phyloP scores from a whole-genome alignment of 1,140 invertebrate species.

The Aphis gossypii region DNA sequence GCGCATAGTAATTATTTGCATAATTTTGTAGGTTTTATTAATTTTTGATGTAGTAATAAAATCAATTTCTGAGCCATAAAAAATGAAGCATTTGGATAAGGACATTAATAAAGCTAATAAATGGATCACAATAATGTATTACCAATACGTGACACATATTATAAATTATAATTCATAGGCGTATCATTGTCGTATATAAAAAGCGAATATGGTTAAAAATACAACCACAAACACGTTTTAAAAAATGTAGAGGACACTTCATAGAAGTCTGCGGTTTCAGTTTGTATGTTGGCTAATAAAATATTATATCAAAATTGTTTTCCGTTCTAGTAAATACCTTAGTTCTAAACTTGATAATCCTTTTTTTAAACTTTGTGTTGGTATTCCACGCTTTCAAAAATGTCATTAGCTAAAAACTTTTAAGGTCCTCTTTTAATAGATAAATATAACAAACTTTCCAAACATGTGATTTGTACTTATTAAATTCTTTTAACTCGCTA shows the following conservation, averaged over 20 bases:
- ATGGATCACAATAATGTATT: neutral
- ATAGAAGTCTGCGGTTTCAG: neutral
- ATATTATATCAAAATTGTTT: neutral
- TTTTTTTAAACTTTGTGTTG: neutral
- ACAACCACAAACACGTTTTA: neutral
- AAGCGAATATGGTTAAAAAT: neutral
- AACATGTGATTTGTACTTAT: neutral
- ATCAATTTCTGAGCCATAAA: neutral
- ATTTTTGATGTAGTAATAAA: neutral
- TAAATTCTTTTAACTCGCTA: constrained; percentile 8
- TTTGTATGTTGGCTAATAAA: neutral
- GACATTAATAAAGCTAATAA: neutral
- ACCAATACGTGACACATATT: neutral
- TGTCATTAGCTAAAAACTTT: neutral
- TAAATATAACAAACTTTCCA: neutral
- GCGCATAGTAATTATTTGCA: neutral
- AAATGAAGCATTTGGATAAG: neutral
- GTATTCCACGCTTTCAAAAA: neutral
- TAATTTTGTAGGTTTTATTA: neutral
- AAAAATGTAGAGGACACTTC: neutral
- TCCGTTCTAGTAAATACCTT: neutral
- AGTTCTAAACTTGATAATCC: neutral
- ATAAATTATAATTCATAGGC: neutral
- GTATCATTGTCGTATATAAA: neutral
- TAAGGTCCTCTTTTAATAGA: neutral